Evolutionary conservation across 2,113 vertebrate species (phyloP), one percentile per base, ranked within the genome.

Genomic region (Aspidoscelis tigris): DNA sequence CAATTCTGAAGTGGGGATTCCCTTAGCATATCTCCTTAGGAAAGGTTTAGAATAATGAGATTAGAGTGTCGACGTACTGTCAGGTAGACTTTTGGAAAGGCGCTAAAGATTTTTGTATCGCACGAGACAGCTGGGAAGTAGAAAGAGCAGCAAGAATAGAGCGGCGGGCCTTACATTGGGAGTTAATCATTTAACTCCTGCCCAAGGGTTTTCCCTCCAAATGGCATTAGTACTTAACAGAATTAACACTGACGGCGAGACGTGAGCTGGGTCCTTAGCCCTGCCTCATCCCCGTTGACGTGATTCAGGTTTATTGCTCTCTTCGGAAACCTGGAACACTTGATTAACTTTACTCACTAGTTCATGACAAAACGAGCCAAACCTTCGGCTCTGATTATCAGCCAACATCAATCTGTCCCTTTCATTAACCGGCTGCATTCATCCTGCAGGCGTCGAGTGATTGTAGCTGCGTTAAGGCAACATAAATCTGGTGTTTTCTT

Each of bases 321-420:
- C 93, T 64, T 50, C 88, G 88, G 92, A 89, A 93, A 72, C 75
- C 90, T 53, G 1, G 90, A 88, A 84, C 83, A 86, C 85, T 89
- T 93, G 90, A 95, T 95, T 95, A 94, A 93, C 88, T 95, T 94
- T 91, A 91, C 91, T 94, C 89, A 91, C 89, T 91, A 89, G 80
- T 91, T 92, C 93, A 91, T 93, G 92, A 92, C 92, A 93, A 61
- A 89, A 86, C 88, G 87, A 92, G 88, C 88, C 88, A 91, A 93
- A 89, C 89, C 92, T 93, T 91, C 90, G 81, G 88, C 92, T 88
- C 90, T 91, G 92, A 93, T 94, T 93, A 93, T 92, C 92, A 90
- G 76, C 88, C 90, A 92, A 90, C 88, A 89, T 93, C 92, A 91
- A 88, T 92, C 88, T 84, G 72, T 71, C 82, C 86, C 84, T 87